These are phyloP conservation scores for Diorhabda elongata DNA, from an alignment of 1,140 invertebrate genomes.

Conservation along the genomic window DNA sequence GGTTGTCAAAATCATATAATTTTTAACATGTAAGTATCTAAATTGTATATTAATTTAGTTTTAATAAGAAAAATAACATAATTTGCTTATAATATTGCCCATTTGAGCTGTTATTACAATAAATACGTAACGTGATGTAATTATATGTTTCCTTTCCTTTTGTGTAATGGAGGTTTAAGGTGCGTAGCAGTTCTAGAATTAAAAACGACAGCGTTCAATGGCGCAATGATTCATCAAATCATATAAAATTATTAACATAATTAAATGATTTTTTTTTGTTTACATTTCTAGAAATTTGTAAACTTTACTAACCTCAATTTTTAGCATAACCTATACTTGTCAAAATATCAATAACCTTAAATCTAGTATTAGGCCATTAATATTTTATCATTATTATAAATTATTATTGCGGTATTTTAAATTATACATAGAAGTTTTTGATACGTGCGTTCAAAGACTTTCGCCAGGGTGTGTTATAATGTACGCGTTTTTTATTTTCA, in stretches of 20 bases:
- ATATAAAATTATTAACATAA: slow-evolving; percentile 1
- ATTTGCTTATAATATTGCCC: neutral
- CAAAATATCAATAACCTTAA: slow-evolving; percentile 44
- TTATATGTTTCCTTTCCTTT: slow-evolving; percentile 34
- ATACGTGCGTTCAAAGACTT: neutral
- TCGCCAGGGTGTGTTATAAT: neutral
- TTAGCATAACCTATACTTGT: slow-evolving; percentile 48
- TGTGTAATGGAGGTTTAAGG: slow-evolving; percentile 37
- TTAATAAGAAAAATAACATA: neutral
- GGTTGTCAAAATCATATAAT: slow-evolving; percentile 32
- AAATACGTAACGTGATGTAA: slow-evolving; percentile 36
- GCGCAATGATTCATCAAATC: slow-evolving; percentile 12
- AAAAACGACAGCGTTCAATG: neutral
- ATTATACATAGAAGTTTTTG: neutral
- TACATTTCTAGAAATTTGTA: slow-evolving; percentile 42
- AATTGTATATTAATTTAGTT: slow-evolving; percentile 9
- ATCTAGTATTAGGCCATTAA: slow-evolving; percentile 20
- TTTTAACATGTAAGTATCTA: slow-evolving; percentile 33
- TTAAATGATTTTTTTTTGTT: slow-evolving; percentile 42
- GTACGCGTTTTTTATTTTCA: too few relatives aligned
- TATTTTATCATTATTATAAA: slow-evolving; percentile 5
- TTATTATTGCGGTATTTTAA: neutral
- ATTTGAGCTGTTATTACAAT: slow-evolving; percentile 2
- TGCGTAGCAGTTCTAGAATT: slow-evolving; percentile 28
- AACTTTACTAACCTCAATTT: slow-evolving; percentile 47